phyloP scores from a whole-genome alignment of 2,797 vertebrate genomes.

The Mastacembelus armatus region DNA sequence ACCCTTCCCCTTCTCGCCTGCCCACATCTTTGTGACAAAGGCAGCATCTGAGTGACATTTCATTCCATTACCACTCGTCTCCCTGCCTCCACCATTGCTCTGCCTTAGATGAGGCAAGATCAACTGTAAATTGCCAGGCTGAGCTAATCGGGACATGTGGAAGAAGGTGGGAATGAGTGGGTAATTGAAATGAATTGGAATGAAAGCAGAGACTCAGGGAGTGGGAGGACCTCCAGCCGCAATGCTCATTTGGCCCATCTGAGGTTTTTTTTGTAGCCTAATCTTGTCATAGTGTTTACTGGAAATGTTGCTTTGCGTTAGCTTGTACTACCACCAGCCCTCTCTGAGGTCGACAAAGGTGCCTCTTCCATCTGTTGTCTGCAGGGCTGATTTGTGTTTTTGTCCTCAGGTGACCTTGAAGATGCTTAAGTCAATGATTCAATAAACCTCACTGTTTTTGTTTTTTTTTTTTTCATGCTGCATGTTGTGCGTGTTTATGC shows the following conservation, averaged over 20 bases:
- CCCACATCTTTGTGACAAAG: slow-evolving; percentile 74
- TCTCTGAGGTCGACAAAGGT: slow-evolving; percentile 5
- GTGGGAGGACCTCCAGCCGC: slow-evolving; percentile 53
- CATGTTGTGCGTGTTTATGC: slow-evolving; percentile 27
- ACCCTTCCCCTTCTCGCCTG: slow-evolving; percentile 37
- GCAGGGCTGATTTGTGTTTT: slow-evolving; percentile 39
- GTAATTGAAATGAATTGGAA: slow-evolving; percentile 84
- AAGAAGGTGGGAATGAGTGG: slow-evolving; percentile 68
- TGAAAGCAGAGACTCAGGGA: slow-evolving; percentile 67
- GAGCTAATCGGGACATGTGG: slow-evolving; percentile 77
- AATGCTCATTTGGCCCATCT: slow-evolving; percentile 56
- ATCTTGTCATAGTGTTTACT: slow-evolving; percentile 75
- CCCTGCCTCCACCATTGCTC: slow-evolving; percentile 64
- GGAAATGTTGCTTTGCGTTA: slow-evolving; percentile 70
- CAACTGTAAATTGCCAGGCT: slow-evolving; percentile 83
- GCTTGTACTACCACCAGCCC: slow-evolving; percentile 36
- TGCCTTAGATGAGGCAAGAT: slow-evolving; percentile 78
- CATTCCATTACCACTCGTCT: slow-evolving; percentile 80
- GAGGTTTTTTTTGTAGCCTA: slow-evolving; percentile 51
- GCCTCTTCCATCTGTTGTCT: slow-evolving; percentile 38
- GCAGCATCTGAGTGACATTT: slow-evolving; percentile 84
- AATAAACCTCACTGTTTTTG: slow-evolving; percentile 71
- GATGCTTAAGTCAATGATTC: slow-evolving; percentile 54
- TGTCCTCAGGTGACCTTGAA: slow-evolving; percentile 70
- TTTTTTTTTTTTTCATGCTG: slow-evolving; percentile 22